These are phyloP conservation scores for Phallusia fumigata DNA, from an alignment of 23 tunicate genomes.

Conservation along the genomic window DNA sequence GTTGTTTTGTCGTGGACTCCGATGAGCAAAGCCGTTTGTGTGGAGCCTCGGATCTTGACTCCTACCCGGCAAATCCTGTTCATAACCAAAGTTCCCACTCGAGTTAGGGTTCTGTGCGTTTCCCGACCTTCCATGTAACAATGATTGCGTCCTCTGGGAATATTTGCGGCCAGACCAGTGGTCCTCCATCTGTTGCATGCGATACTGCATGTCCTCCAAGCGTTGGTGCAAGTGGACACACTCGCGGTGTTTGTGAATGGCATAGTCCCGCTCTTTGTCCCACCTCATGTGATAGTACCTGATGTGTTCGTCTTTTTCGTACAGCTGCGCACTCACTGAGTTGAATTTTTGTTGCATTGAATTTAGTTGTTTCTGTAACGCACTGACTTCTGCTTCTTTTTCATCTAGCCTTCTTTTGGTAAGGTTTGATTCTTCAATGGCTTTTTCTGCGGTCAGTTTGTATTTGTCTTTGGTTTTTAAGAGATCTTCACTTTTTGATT, in stretches of 20 bases:
- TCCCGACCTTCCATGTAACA: no score
- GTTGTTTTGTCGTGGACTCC: not conserved
- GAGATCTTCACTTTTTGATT: slow-evolving; percentile 14
- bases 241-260: not conserved
- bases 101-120: not conserved
- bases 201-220: not conserved
- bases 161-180: not conserved
- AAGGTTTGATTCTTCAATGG: not conserved
- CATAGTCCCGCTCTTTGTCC: not conserved
- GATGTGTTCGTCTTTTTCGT: not conserved
- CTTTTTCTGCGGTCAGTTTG: not conserved
- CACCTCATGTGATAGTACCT: not conserved
- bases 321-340: not conserved
- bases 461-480: not conserved
- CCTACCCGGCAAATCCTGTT: not conserved
- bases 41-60: not conserved
- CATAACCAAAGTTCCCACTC: not conserved
- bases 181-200: not conserved
- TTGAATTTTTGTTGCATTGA: not conserved
- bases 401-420: not conserved
- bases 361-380: slow-evolving; percentile 6
- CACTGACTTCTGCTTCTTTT: slow-evolving; percentile 8
- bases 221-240: not conserved
- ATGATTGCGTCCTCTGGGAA: not conserved
- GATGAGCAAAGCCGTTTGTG: not conserved